Evolutionary conservation across 2,888 invertebrate genomes (phyloP).

Genomic region (Morinoia aosen): DNA sequence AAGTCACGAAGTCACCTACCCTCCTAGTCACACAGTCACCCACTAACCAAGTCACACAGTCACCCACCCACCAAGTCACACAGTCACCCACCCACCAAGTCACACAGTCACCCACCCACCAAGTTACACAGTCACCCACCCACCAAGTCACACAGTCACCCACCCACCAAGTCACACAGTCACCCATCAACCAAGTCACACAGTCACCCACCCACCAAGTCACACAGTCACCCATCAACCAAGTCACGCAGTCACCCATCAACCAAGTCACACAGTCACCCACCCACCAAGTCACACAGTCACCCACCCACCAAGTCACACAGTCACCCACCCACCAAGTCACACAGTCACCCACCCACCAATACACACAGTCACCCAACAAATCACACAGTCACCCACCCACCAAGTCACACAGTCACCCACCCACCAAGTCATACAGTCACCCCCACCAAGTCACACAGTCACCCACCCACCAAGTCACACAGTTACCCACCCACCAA

Average conservation of each 20-base stretch:
- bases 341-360: not conserved
- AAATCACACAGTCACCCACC: not conserved
- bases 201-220: too few relatives aligned
- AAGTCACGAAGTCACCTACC: too few relatives aligned
- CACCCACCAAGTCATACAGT: not conserved
- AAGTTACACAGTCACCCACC: too few relatives aligned
- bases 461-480: not conserved
- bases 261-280: not conserved
- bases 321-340: not conserved
- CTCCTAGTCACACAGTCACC: not conserved
- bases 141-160: too few relatives aligned
- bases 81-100: not conserved
- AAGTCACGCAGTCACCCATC: not conserved
- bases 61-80: not conserved
- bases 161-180: too few relatives aligned
- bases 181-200: too few relatives aligned
- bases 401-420: not conserved
- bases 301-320: too few relatives aligned
- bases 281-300: too few relatives aligned
- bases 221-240: not conserved
- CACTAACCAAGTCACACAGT: not conserved
- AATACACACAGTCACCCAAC: too few relatives aligned
- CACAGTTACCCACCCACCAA: not conserved
- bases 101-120: not conserved
- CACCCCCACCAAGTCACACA: too few relatives aligned